Conservation (phyloP, 2,888 invertebrate species). For the Liposcelis brunnea region DNA sequence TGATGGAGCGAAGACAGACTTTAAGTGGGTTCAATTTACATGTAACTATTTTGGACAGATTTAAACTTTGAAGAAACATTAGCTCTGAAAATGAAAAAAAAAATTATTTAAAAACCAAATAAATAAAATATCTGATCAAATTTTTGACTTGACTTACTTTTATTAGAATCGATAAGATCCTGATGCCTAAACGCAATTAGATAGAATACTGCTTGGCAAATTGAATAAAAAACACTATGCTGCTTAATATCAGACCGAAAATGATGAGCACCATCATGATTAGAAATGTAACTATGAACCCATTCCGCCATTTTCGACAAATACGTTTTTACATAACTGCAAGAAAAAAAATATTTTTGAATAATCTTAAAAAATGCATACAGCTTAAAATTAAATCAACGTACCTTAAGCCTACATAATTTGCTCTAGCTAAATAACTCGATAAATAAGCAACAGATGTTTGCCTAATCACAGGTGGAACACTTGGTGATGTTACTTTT, state of each 20-base stretch:
- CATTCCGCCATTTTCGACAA: slow-evolving; percentile 58
- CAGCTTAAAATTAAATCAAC: not conserved
- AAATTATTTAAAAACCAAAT: slow-evolving; percentile 4
- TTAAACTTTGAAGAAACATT: slow-evolving; percentile 60
- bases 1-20: slow-evolving; percentile 59
- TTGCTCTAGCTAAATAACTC: slow-evolving; percentile 52
- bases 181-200: slow-evolving; percentile 77
- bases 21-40: slow-evolving; percentile 76
- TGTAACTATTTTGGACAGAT: slow-evolving; percentile 71
- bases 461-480: slow-evolving; percentile 45
- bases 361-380: not conserved
- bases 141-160: slow-evolving; percentile 42
- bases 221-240: slow-evolving; percentile 78
- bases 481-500: slow-evolving; percentile 47
- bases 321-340: slow-evolving; percentile 42
- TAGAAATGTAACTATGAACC: slow-evolving; percentile 67
- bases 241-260: slow-evolving; percentile 42
- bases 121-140: slow-evolving; percentile 8
- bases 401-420: slow-evolving; percentile 41
- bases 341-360: slow-evolving; percentile 18
- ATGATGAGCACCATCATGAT: slow-evolving; percentile 37
- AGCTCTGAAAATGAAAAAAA: slow-evolving; percentile 41
- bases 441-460: slow-evolving; percentile 55
- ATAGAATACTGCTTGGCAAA: slow-evolving; percentile 87
- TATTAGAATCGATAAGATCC: slow-evolving; percentile 56